These are phyloP conservation scores for Psettodes erumei DNA, from an alignment of 2,113 vertebrate species.

Conservation along the genomic window DNA sequence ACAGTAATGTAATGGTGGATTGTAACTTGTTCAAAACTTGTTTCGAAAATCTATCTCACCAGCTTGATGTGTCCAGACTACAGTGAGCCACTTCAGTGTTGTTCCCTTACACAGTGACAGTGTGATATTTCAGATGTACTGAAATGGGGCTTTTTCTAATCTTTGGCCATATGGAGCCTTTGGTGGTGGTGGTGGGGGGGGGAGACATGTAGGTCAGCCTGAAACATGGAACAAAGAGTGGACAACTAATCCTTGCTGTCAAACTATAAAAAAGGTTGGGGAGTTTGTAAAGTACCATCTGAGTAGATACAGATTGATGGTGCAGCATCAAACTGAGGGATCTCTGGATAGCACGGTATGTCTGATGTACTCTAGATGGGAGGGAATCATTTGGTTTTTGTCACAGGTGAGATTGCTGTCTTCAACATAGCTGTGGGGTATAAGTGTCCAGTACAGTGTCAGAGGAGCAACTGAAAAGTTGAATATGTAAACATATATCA, in stretches of 20 bases:
- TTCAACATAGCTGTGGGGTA: background rate
- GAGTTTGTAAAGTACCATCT: background rate
- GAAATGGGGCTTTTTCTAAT: slow-evolving; percentile 68
- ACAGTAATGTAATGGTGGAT: background rate
- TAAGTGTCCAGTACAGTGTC: background rate
- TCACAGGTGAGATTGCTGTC: background rate
- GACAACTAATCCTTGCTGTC: slow-evolving; percentile 42
- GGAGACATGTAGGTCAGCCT: slow-evolving; percentile 61
- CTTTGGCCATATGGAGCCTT: slow-evolving; percentile 75
- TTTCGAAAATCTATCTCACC: background rate
- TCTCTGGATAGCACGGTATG: background rate
- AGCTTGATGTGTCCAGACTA: slow-evolving; percentile 11
- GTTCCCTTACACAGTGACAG: slow-evolving; percentile 22
- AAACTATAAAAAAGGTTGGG: slow-evolving; percentile 2
- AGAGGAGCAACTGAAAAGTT: background rate
- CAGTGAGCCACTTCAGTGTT: background rate
- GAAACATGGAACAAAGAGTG: slow-evolving; percentile 50
- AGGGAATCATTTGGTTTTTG: no score
- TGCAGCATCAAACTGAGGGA: background rate
- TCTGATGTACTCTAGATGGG: background rate
- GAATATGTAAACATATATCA: background rate
- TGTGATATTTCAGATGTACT: slow-evolving; percentile 43
- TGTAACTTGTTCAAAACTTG: no score
- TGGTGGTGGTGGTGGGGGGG: slow-evolving; percentile 42
- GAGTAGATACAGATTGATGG: background rate